Conservation (phyloP, 2,797 vertebrate species). For the Trematocara caparti region DNA sequence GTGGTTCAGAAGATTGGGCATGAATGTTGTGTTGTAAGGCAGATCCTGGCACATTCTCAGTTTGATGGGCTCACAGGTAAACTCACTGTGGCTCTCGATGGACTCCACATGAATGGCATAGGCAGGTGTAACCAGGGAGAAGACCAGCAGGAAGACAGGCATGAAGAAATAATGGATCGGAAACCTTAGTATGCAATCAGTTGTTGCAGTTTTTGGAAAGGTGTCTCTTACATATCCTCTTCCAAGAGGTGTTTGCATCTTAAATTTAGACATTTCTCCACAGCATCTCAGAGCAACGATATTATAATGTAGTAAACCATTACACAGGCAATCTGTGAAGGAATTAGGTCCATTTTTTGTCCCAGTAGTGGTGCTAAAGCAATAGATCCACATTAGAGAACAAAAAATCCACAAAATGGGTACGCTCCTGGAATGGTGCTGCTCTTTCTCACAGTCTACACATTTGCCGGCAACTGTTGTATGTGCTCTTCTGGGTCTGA, state of each 20-base stretch:
- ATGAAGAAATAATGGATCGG: conserved; percentile 2
- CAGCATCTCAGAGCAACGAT: conserved; percentile 3
- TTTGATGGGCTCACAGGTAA: conserved; percentile 93
- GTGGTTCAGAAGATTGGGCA: conserved; percentile 98
- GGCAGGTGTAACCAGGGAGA: conserved; percentile 30
- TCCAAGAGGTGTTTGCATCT: conserved; percentile 22
- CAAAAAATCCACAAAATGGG: neutral
- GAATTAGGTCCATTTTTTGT: conserved; percentile 8
- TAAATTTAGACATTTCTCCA: conserved; percentile 35
- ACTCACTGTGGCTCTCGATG: conserved; percentile 86
- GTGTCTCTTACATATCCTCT: conserved; percentile 7
- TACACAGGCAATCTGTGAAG: neutral
- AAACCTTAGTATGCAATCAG: neutral
- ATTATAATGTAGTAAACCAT: neutral
- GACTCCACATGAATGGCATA: conserved; percentile 70
- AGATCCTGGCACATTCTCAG: conserved; percentile 98
- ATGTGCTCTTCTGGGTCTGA: neutral
- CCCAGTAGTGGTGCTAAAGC: neutral
- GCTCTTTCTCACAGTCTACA: neutral
- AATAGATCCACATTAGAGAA: neutral
- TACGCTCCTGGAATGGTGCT: neutral
- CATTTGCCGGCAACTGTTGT: neutral
- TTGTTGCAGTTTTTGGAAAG: neutral
- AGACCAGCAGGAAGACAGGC: conserved; percentile 30
- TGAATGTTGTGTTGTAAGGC: conserved; percentile 96